Percentiles rank a stretch among this genome's conserved stretches.
Evolutionary conservation across 2,888 invertebrate species (phyloP).

Genomic region (Dione juno): DNA sequence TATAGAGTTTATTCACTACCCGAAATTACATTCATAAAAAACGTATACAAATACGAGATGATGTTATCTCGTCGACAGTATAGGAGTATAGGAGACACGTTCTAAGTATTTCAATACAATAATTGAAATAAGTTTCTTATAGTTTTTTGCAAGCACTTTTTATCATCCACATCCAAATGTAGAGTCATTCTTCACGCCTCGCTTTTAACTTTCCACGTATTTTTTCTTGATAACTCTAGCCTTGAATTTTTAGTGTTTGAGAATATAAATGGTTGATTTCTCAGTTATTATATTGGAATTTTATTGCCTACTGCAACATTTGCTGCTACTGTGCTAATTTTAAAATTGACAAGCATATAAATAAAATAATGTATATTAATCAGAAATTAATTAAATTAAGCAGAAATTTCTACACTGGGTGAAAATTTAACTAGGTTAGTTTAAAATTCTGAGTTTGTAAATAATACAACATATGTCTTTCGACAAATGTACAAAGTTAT

Average conservation of each 20-base stretch:
- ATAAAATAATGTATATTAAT: too few relatives aligned
- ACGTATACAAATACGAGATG: neutral
- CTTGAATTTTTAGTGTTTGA: constrained; percentile 2
- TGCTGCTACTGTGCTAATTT: too few relatives aligned
- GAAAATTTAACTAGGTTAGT: too few relatives aligned
- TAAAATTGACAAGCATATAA: too few relatives aligned
- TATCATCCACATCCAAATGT: constrained; percentile 4
- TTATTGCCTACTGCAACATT: too few relatives aligned
- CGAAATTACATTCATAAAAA: too few relatives aligned
- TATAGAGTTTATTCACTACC: too few relatives aligned
- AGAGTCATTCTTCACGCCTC: constrained; percentile 10
- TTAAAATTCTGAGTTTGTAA: too few relatives aligned
- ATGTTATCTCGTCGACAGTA: neutral
- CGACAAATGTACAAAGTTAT: neutral
- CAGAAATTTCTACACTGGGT: too few relatives aligned
- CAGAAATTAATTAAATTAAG: too few relatives aligned
- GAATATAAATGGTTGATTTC: neutral
- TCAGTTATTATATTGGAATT: neutral
- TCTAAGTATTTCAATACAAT: constrained; percentile 9
- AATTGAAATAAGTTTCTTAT: constrained; percentile 3
- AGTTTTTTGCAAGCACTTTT: constrained; percentile 18
- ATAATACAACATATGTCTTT: too few relatives aligned
- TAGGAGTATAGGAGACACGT: constrained; percentile 9
- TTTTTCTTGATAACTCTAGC: constrained; percentile 1
- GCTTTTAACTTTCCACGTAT: constrained; percentile 19